A percentile compares a stretch with the other conserved stretches of the same genome.
phyloP scores from a whole-genome alignment of 2,113 vertebrate species.

The Phaethornis superciliosus region DNA sequence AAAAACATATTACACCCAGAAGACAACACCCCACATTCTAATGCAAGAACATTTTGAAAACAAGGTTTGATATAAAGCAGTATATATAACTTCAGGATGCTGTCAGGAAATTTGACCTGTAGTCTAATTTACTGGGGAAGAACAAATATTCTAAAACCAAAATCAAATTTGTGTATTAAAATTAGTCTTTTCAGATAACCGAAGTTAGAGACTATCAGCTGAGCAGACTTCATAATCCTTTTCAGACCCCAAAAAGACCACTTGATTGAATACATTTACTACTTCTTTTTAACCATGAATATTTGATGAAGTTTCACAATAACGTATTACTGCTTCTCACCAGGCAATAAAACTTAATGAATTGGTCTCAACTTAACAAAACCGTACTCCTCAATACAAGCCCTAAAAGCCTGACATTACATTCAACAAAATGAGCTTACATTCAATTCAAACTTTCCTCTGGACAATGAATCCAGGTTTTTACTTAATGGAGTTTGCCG shows the following conservation, averaged over 20 bases:
- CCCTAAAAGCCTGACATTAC: constrained; percentile 97
- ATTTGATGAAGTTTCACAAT: constrained; percentile 99
- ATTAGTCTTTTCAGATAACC: constrained; percentile 75
- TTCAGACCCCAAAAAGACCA: constrained; percentile 87
- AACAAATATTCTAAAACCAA: constrained; percentile 65
- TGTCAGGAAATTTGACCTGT: not conserved
- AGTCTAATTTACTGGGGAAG: not conserved
- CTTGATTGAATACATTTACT: constrained; percentile 99
- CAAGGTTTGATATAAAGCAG: not conserved
- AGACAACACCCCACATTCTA: not conserved
- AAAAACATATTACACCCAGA: not conserved
- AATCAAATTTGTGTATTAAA: constrained; percentile 75
- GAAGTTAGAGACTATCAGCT: constrained; percentile 94
- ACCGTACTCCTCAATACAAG: constrained; percentile 91
- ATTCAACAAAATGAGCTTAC: constrained; percentile 99
- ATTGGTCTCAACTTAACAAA: constrained; percentile 99
- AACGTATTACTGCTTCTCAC: constrained; percentile 97
- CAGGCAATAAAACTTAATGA: constrained; percentile 99
- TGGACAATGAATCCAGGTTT: constrained; percentile 93
- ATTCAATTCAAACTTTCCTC: constrained; percentile 89
- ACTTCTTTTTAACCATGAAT: constrained; percentile 99
- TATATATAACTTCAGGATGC: not conserved
- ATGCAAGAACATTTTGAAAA: constrained; percentile 3
- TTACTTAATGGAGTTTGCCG: constrained; percentile 96
- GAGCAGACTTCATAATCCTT: constrained; percentile 88